Conservation (phyloP, 2,113 vertebrate species). For the Dipodomys stephensi region DNA sequence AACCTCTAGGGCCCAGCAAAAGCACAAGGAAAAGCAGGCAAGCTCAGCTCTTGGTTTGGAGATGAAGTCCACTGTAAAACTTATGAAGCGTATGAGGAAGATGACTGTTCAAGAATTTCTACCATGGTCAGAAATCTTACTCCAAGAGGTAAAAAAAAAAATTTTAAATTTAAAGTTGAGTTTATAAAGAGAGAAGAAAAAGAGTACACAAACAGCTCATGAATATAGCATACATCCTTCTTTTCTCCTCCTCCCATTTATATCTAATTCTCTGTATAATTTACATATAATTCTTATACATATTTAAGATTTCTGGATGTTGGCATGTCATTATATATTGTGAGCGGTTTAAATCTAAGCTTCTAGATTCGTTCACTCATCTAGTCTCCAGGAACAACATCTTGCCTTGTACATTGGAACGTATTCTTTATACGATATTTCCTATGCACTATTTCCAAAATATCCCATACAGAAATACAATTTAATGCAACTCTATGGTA, state of each 20-base stretch:
- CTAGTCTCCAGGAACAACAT: background rate
- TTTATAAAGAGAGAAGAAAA: background rate
- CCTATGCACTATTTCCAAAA: background rate
- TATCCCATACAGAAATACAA: background rate
- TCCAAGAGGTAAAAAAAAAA: background rate
- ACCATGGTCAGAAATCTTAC: background rate
- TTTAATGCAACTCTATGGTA: background rate
- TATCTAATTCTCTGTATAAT: background rate
- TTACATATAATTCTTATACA: background rate
- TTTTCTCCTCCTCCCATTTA: background rate
- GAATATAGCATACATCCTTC: background rate
- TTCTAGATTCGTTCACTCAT: background rate
- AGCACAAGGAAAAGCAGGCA: background rate
- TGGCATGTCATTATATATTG: background rate
- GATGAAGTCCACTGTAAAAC: background rate
- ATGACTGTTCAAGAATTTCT: background rate
- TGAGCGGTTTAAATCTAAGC: background rate
- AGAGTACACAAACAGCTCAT: background rate
- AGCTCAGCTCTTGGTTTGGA: background rate
- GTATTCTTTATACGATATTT: too few species aligned
- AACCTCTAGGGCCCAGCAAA: background rate
- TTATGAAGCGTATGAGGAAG: background rate
- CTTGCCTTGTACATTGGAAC: background rate
- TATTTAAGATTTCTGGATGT: background rate
- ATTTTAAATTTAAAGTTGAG: background rate